phyloP scores from a whole-genome alignment of 1,140 invertebrate genomes.

The Drosophila neocordata region DNA sequence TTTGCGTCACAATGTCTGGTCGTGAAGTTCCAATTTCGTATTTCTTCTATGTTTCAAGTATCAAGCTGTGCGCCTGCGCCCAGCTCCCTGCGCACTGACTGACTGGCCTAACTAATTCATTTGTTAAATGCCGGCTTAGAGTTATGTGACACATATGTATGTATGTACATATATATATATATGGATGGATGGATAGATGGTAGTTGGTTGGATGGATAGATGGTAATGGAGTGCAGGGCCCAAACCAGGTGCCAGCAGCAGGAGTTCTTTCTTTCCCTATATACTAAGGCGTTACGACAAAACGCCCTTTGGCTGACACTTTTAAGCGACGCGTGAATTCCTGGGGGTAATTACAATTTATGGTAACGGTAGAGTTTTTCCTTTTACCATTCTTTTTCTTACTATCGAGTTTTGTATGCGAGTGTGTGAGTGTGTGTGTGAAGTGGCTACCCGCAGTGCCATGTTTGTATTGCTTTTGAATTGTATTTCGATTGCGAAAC shows the following conservation, averaged over 20 bases:
- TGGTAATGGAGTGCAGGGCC: constrained; percentile 19
- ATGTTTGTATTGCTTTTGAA: constrained; percentile 79
- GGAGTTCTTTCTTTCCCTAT: constrained; percentile 2
- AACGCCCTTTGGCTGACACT: constrained; percentile 57
- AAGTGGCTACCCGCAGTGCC: constrained; percentile 73
- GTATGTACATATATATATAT: constrained; percentile 14
- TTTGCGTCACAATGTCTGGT: constrained; percentile 65
- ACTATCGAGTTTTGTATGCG: constrained; percentile 11
- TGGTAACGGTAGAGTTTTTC: constrained; percentile 55
- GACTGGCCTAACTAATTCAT: constrained; percentile 55
- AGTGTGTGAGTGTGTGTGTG: constrained; percentile 27
- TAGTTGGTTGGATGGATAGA: background rate
- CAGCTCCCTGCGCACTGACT: constrained; percentile 22
- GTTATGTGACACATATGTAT: constrained; percentile 67
- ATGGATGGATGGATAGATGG: background rate
- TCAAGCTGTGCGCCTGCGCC: constrained; percentile 75
- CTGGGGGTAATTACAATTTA: constrained; percentile 68
- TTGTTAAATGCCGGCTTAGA: constrained; percentile 37
- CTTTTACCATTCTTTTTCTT: constrained; percentile 22
- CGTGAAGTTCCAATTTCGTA: constrained; percentile 38
- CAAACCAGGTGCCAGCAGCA: constrained; percentile 59
- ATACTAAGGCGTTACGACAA: constrained; percentile 51
- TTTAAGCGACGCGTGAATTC: constrained; percentile 69
- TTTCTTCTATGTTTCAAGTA: constrained; percentile 21
- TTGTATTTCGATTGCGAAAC: constrained; percentile 77